Evolutionary conservation across 2,888 invertebrate species (phyloP), one percentile per base, ranked within the genome.

Genomic region (Ditula angustiorana): DNA sequence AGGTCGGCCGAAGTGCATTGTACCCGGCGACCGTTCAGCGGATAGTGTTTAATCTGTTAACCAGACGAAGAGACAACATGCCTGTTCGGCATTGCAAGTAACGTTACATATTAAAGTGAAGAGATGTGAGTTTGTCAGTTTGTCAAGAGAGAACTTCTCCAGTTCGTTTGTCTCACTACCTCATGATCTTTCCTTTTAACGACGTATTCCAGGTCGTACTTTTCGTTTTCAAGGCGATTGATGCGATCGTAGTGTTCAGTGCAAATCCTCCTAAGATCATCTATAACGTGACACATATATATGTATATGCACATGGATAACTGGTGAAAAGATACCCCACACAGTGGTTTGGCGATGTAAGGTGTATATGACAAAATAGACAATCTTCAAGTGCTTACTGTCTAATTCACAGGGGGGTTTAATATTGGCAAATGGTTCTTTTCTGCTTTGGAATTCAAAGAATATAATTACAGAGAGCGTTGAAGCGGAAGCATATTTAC

Each of bases 161-260:
- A 80, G 70, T 69, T 81, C 79, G 80, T 85, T 82, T 77, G 76
- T 83, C 80, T 86, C 88, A 95, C 95, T 96, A 99, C 99, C 98
- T 99, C 98, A 93, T 96, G 96, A 94, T 99, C 99, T 96, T 99
- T 99, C 95, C 97, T 97, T 94, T 97, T 97, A 93, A 99, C 98
- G 94, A 97, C 94, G 95, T 97, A 96, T 95, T 99, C 99, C 95
- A 99, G 95, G 95, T 99, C 99, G 95, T 97, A 99, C 94, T 99
- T 99, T 92, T 96, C 95, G 85, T 97, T 96, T 95, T 99, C 99
- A 94, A 99, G 95, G 81, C 94, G 92, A 91, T 88, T 92, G 94
- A 99, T 97, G 95, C 97, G 96, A 85, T 95, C 95, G 94, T 99
- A 96, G 95, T 98, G 97, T 84, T 96, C 95, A 94, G 95, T 96